Conservation (phyloP, 2,888 invertebrate species). For the Galeruca laticollis region DNA sequence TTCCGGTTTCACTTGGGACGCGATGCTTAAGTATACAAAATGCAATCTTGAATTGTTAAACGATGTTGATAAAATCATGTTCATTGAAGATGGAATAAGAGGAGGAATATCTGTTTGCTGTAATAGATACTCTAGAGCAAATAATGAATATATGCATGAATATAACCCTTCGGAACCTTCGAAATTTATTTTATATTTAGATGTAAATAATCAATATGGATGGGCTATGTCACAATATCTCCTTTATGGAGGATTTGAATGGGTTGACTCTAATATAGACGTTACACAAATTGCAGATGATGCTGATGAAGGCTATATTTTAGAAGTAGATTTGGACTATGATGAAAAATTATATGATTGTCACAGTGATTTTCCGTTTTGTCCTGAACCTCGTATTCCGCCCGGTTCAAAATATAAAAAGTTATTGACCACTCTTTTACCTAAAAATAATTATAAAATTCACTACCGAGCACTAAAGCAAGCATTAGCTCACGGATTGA, state of each 20-base stretch:
- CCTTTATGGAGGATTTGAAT: too few relatives aligned
- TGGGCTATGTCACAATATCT: neutral
- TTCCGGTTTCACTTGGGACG: slow-evolving; percentile 22
- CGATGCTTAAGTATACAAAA: slow-evolving; percentile 49
- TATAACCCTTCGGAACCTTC: neutral
- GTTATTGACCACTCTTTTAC: neutral
- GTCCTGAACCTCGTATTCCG: neutral
- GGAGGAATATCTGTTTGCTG: slow-evolving; percentile 15
- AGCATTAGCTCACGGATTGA: too few relatives aligned
- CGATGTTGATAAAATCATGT: slow-evolving; percentile 42
- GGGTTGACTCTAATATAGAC: too few relatives aligned
- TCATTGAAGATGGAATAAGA: slow-evolving; percentile 48
- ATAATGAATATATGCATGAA: neutral
- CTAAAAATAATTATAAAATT: too few relatives aligned
- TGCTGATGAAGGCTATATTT: neutral
- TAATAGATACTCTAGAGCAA: neutral
- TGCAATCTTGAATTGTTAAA: too few relatives aligned
- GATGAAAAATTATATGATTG: neutral
- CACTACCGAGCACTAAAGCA: too few relatives aligned
- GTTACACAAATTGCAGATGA: neutral
- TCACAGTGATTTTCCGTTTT: too few relatives aligned
- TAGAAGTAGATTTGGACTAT: neutral
- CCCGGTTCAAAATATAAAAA: too few relatives aligned
- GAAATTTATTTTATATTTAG: neutral
- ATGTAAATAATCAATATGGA: slow-evolving; percentile 15